These are phyloP conservation scores for Eudemis profundana DNA, from an alignment of 2,888 invertebrate genomes.

Conservation along the genomic window DNA sequence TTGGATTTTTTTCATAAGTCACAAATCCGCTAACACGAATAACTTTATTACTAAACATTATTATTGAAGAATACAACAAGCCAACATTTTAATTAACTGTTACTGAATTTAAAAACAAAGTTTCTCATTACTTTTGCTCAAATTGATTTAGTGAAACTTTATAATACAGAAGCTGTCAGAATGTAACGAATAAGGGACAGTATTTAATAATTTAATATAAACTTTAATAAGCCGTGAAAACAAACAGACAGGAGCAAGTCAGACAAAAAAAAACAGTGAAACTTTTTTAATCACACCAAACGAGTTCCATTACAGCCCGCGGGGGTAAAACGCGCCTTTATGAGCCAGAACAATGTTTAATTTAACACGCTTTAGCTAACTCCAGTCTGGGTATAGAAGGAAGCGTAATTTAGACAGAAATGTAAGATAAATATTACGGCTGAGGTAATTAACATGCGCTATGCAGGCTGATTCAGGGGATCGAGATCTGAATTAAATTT, in stretches of 20 bases:
- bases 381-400: conserved; percentile 16
- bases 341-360: conserved; percentile 40
- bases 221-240: conserved; percentile 35
- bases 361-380: conserved; percentile 34
- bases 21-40: no score
- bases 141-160: no score
- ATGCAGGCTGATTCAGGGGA: no score
- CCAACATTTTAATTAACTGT: no score
- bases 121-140: no score
- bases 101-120: no score
- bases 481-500: no score
- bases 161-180: not conserved
- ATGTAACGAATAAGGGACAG: not conserved
- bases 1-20: no score
- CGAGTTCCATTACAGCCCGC: conserved; percentile 34
- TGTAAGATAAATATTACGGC: conserved; percentile 18
- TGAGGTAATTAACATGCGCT: not conserved
- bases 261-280: conserved; percentile 34
- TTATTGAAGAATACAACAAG: no score
- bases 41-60: no score
- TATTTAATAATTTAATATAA: conserved; percentile 25
- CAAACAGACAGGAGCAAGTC: conserved; percentile 32
- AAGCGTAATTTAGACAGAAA: conserved; percentile 34
- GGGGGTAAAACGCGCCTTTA: conserved; percentile 38
- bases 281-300: conserved; percentile 43